phyloP scores from a whole-genome alignment of 2,113 vertebrate genomes.

The Trachemys scripta region DNA sequence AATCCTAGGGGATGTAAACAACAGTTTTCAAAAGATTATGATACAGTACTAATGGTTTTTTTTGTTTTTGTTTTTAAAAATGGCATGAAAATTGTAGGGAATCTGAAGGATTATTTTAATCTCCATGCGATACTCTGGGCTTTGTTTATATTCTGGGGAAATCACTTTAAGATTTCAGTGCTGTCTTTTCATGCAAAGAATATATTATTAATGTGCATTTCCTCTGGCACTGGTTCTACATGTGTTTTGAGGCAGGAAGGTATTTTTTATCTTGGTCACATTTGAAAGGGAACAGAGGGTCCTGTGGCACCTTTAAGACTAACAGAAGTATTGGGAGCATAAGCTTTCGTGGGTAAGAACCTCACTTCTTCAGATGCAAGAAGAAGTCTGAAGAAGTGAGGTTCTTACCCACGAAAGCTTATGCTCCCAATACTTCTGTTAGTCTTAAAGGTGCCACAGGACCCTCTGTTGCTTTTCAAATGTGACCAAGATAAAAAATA shows the following conservation, averaged over 20 bases:
- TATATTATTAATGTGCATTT: slow-evolving; percentile 48
- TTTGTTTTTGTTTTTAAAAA: slow-evolving; percentile 55
- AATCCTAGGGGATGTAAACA: slow-evolving; percentile 27
- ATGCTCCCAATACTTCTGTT: no score
- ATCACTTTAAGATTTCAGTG: slow-evolving; percentile 40
- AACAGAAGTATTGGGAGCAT: no score
- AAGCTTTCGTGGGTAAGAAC: no score
- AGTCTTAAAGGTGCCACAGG: no score
- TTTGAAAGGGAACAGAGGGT: slow-evolving; percentile 45
- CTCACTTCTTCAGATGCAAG: no score
- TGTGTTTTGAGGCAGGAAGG: slow-evolving; percentile 51
- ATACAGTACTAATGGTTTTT: slow-evolving; percentile 36
- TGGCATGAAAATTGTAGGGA: slow-evolving; percentile 12
- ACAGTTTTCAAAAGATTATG: neutral
- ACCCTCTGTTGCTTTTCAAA: slow-evolving; percentile 44
- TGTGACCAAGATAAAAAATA: slow-evolving; percentile 62
- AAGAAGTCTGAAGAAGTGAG: no score
- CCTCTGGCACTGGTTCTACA: slow-evolving; percentile 36
- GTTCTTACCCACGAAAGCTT: no score
- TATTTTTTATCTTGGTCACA: slow-evolving; percentile 62
- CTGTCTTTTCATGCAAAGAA: slow-evolving; percentile 31
- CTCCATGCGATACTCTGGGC: slow-evolving; percentile 28
- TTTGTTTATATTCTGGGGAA: slow-evolving; percentile 58
- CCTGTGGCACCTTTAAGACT: no score
- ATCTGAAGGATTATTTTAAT: slow-evolving; percentile 60